These are phyloP conservation scores for Trinectes maculatus DNA, from an alignment of 2,113 vertebrate species.

Conservation along the genomic window DNA sequence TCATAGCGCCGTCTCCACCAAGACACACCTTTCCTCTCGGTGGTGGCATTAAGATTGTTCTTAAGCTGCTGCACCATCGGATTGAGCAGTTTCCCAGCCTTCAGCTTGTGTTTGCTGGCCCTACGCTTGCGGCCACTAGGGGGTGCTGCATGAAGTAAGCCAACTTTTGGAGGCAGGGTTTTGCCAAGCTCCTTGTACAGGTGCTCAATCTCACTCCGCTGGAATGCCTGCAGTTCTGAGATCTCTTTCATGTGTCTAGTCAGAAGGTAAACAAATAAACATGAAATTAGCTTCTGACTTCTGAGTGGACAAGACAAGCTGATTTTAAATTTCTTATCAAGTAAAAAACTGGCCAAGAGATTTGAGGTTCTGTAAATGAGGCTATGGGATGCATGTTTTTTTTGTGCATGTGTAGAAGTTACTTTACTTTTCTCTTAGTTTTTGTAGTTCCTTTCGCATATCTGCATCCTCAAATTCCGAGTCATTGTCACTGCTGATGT, in stretches of 20 bases:
- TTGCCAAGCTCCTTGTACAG: slow-evolving; percentile 91
- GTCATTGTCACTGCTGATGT: slow-evolving; percentile 97
- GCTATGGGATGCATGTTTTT: too few relatives aligned
- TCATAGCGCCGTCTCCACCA: too few relatives aligned
- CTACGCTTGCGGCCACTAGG: slow-evolving; percentile 89
- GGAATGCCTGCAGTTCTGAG: slow-evolving; percentile 94
- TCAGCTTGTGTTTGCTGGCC: slow-evolving; percentile 94
- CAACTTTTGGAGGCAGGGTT: slow-evolving; percentile 88
- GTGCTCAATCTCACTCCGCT: slow-evolving; percentile 92
- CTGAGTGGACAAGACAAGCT: too few relatives aligned
- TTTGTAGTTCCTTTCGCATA: slow-evolving; percentile 93
- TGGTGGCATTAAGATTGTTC: slow-evolving; percentile 69
- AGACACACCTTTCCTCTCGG: slow-evolving; percentile 65
- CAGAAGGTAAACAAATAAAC: not conserved
- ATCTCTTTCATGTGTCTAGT: slow-evolving; percentile 97
- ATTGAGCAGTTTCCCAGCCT: slow-evolving; percentile 92
- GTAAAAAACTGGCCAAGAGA: too few relatives aligned
- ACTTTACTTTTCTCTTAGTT: slow-evolving; percentile 93
- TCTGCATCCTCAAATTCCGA: slow-evolving; percentile 96
- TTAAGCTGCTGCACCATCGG: slow-evolving; percentile 91
- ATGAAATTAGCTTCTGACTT: not conserved
- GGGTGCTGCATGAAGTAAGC: slow-evolving; percentile 90
- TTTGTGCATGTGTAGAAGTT: not conserved
- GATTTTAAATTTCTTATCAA: not conserved
- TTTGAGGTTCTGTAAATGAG: too few relatives aligned